A percentile compares a stretch with the other conserved stretches of the same genome.
phyloP scores from a whole-genome alignment of 2,113 vertebrate species.

The Sisor rabdophorus region DNA sequence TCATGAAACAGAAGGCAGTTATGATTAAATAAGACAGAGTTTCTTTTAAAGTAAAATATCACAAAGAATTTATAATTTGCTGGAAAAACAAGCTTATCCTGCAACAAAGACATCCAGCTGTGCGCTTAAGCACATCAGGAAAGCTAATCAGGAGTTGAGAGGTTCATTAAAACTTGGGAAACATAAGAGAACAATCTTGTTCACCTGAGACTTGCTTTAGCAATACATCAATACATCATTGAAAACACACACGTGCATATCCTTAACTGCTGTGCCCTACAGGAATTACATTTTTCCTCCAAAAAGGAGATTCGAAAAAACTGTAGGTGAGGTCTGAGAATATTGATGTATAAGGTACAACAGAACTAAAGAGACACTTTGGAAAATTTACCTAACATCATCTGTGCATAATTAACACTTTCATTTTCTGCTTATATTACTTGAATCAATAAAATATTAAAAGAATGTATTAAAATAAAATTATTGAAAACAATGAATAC shows the following conservation, averaged over 20 bases:
- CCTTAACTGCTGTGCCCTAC: not conserved
- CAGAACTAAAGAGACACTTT: no score
- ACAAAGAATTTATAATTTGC: conserved; percentile 5
- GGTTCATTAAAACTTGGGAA: conserved; percentile 16
- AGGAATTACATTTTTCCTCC: not conserved
- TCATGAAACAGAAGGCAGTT: conserved; percentile 10
- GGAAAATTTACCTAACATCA: no score
- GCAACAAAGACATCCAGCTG: conserved; percentile 15
- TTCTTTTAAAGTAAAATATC: conserved; percentile 18
- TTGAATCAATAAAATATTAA: no score
- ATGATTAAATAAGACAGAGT: not conserved
- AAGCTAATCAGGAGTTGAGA: conserved; percentile 24
- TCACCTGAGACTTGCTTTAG: conserved; percentile 25
- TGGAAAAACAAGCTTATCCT: not conserved
- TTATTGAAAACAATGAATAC: no score
- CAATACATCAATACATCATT: not conserved
- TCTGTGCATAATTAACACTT: no score
- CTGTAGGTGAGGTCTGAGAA: not conserved
- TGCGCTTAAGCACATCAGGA: conserved; percentile 30
- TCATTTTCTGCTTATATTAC: no score
- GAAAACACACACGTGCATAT: not conserved
- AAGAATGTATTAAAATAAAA: no score
- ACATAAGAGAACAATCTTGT: conserved; percentile 19
- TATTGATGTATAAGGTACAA: not conserved
- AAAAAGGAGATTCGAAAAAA: not conserved